A percentile compares a stretch with the other conserved stretches of the same genome.
Conservation (phyloP, 2,797 vertebrate genomes). For the Helarctos malayanus region DNA sequence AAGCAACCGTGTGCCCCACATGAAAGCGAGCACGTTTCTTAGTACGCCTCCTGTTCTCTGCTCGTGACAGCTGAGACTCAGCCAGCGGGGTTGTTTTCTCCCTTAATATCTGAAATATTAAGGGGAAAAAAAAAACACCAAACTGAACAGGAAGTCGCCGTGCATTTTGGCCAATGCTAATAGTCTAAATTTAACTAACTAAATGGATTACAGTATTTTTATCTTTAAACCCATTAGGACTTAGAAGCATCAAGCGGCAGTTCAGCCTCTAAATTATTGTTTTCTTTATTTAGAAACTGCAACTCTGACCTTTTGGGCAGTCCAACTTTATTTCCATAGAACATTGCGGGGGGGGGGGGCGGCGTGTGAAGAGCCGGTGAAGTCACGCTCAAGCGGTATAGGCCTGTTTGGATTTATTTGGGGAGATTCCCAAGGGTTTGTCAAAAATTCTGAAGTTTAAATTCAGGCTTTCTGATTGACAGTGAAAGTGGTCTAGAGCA, state of each 20-base stretch:
- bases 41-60: fast-evolving
- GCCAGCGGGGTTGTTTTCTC: background rate
- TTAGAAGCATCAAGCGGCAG: background rate
- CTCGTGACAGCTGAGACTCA: too few species aligned
- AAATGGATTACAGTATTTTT: background rate
- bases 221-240: background rate
- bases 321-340: background rate
- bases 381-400: background rate
- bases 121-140: background rate
- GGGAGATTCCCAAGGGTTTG: conserved; percentile 32
- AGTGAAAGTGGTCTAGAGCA: background rate
- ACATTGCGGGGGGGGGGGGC: too few species aligned
- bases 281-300: conserved; percentile 2
- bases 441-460: background rate
- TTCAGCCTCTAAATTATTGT: background rate
- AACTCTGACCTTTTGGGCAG: background rate
- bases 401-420: background rate
- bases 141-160: background rate
- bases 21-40: background rate
- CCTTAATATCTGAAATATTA: background rate
- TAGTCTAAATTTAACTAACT: conserved; percentile 24
- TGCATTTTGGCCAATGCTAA: background rate
- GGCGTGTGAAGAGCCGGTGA: background rate
- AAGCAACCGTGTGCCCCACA: fast-evolving
- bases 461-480: background rate